Conservation (phyloP, 2,888 invertebrate species). For the Mesopsocus fuscifrons region DNA sequence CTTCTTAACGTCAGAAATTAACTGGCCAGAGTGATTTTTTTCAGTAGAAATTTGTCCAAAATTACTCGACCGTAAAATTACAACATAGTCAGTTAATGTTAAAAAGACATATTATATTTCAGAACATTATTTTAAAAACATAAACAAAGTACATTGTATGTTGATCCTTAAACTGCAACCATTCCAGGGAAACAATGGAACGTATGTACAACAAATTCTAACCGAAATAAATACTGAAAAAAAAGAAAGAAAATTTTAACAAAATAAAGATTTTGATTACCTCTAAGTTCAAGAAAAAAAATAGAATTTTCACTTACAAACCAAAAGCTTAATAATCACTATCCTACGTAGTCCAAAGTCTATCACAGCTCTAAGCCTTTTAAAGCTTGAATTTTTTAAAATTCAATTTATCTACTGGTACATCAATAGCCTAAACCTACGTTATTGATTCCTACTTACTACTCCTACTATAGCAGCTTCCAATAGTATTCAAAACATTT, state of each 20-base stretch:
- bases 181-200: background rate
- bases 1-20: no score
- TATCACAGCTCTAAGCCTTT: constrained; percentile 26
- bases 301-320: constrained; percentile 2
- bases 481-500: no score
- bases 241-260: background rate
- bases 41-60: no score
- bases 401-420: background rate
- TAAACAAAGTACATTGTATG: background rate
- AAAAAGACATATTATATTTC: no score
- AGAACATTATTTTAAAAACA: no score
- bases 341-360: constrained; percentile 21
- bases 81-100: no score
- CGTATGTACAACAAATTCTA: background rate
- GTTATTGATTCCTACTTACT: background rate
- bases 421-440: background rate
- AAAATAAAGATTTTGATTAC: background rate
- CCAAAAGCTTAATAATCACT: constrained; percentile 11
- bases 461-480: no score
- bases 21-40: no score
- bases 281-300: background rate
- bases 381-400: constrained; percentile 6
- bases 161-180: background rate
- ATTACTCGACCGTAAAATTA: no score
- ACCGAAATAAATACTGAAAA: background rate